Evolutionary conservation across 2,113 vertebrate species (phyloP).

Genomic region (Hippoglossus stenolepis): DNA sequence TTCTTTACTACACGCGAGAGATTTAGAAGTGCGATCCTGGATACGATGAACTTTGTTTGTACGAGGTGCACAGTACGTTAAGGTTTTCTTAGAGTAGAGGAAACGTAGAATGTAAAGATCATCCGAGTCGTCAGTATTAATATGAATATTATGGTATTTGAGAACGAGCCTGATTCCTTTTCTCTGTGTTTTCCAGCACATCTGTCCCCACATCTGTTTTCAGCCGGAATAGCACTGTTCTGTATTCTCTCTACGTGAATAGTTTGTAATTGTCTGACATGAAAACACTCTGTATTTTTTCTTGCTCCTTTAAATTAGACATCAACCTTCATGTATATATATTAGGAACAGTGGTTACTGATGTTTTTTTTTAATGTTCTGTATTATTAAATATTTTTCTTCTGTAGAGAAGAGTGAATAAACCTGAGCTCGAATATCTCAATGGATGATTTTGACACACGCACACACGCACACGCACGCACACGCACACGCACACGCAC

Average conservation of each 20-base stretch:
- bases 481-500: no score
- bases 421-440: conserved; percentile 37
- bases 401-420: conserved; percentile 67
- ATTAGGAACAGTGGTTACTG: conserved; percentile 24
- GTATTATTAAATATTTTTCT: conserved; percentile 68
- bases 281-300: conserved; percentile 10
- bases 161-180: background rate
- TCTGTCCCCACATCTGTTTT: conserved; percentile 13
- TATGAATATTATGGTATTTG: background rate
- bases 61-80: background rate
- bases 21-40: background rate
- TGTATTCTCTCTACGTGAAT: conserved; percentile 21
- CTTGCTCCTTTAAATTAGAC: conserved; percentile 10
- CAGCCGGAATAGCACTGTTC: background rate
- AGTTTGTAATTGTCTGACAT: conserved; percentile 15
- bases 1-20: background rate
- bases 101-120: background rate
- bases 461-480: background rate
- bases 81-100: conserved; percentile 22
- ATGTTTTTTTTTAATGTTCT: conserved; percentile 51
- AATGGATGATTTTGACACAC: background rate
- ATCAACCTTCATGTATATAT: conserved; percentile 44
- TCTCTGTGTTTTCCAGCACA: background rate
- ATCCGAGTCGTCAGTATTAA: background rate
- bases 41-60: background rate